phyloP scores from a whole-genome alignment of 2,888 invertebrate species.

The Eupithecia subumbrata region DNA sequence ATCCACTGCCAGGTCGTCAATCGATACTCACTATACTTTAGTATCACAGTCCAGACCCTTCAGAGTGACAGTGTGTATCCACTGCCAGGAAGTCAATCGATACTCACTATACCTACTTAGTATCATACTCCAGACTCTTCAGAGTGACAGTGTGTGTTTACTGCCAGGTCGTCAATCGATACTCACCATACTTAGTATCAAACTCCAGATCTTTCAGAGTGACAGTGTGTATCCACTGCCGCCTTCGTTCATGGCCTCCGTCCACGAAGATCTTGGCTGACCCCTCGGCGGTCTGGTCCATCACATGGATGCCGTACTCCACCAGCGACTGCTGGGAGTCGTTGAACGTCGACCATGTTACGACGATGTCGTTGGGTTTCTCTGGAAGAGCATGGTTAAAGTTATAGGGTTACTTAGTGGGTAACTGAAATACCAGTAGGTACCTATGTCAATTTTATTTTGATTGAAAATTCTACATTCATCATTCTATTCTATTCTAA shows the following conservation, averaged over 20 bases:
- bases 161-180: too few species aligned
- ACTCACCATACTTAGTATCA: constrained; percentile 85
- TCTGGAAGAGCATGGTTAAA: constrained; percentile 66
- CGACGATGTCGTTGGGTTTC: constrained; percentile 87
- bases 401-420: not conserved
- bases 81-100: too few species aligned
- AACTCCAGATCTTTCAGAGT: constrained; percentile 84
- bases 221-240: constrained; percentile 92
- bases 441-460: too few species aligned
- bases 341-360: constrained; percentile 93
- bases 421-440: not conserved
- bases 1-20: too few species aligned
- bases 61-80: too few species aligned
- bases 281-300: constrained; percentile 78
- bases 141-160: too few species aligned
- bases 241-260: constrained; percentile 66
- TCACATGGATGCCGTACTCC: constrained; percentile 88
- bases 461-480: too few species aligned
- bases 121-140: constrained; percentile 83
- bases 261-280: constrained; percentile 3
- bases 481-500: too few species aligned
- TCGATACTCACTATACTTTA: constrained; percentile 80
- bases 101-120: constrained; percentile 81
- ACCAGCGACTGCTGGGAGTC: constrained; percentile 87
- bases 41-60: constrained; percentile 84